Base-by-base conservation (phyloP, 2,113 vertebrate species). In the Lophius piscatorius region DNA sequence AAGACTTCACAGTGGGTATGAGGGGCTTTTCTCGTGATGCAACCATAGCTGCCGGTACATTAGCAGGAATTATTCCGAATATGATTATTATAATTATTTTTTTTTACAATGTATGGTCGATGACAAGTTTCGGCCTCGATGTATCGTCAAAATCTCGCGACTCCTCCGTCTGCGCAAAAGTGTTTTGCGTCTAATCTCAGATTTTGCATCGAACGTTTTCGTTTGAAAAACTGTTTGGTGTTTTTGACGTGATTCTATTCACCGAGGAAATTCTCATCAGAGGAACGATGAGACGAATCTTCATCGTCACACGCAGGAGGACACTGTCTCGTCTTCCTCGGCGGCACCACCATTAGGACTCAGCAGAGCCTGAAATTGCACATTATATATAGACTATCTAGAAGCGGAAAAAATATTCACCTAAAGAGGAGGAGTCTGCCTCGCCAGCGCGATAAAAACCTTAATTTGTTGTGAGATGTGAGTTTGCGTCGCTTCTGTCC, bases 291-390 rank as follows among this genome's bases (percentile, higher is more conserved):
- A 36, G 31, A 38, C 0, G 2, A 12, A 29, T 49, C 14, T 38
- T 61, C 33, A 61, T 78, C 40, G 51, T 38, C 14, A 24, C 33
- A 24, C 13, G 40, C 45, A 51, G 4, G 23, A 47, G 26, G 42
- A 36, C 35, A 13, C 18, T 8, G n/a, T 0, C 9, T 62, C 48
- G 41, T 66, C 39, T 26, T 47, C 54, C 45, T n/a, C 34, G 13
- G n/a, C n/a, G 14, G 29, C 42, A 21, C 12, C 50, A 47, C 21
- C 42, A 81, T 73, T 57, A 44, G 36, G 65, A 71, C 34, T 45
- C 71, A 85, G 52, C 67, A 52, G 74, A 81, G 76, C 78, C 44
- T 81, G 81, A 84, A 84, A 83, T 80, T 44, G 24, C 70, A 62
- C 33, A 67, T 78, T 65, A 58, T 44, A 39, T 38, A 64, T 40